A percentile compares a stretch with the other conserved stretches of the same genome.
Conservation (phyloP, 2,888 invertebrate genomes). For the Cremastobaeus sp. region DNA sequence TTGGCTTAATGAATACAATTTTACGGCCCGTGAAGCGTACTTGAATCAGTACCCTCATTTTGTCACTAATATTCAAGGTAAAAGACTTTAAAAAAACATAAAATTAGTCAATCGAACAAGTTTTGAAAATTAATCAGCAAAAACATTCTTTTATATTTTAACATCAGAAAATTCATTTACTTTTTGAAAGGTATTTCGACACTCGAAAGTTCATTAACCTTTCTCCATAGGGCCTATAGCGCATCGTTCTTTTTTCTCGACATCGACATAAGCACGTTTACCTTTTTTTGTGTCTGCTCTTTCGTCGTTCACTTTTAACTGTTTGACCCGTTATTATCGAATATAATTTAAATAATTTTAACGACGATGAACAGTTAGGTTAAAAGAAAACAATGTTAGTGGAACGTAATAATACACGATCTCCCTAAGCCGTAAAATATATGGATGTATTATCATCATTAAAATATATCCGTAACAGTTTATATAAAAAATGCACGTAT, state of each 20-base stretch:
- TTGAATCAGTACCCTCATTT: slow-evolving; percentile 79
- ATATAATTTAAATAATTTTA: slow-evolving; percentile 42
- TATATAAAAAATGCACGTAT: too few species aligned
- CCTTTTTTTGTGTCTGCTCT: too few species aligned
- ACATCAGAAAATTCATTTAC: too few species aligned
- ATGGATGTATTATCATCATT: slow-evolving; percentile 21
- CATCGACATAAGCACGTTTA: too few species aligned
- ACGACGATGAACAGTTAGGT: slow-evolving; percentile 39
- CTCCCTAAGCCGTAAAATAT: slow-evolving; percentile 10
- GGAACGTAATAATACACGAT: slow-evolving; percentile 17
- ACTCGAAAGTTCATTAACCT: slow-evolving; percentile 19
- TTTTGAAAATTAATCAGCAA: not conserved
- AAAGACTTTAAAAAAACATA: too few species aligned
- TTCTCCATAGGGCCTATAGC: too few species aligned
- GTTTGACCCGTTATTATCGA: slow-evolving; percentile 30
- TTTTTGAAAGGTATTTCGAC: too few species aligned
- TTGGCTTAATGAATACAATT: slow-evolving; percentile 81
- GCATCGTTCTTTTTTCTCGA: too few species aligned
- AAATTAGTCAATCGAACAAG: too few species aligned
- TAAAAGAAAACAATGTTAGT: slow-evolving; percentile 20
- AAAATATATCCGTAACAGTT: too few species aligned
- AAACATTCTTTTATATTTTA: not conserved
- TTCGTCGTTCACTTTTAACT: slow-evolving; percentile 14
- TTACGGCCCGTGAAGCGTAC: slow-evolving; percentile 79
- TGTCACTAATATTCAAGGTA: slow-evolving; percentile 70